Evolutionary conservation across 2,888 invertebrate species (phyloP), one percentile per base, ranked within the genome.

Genomic region (Eupithecia exiguata): DNA sequence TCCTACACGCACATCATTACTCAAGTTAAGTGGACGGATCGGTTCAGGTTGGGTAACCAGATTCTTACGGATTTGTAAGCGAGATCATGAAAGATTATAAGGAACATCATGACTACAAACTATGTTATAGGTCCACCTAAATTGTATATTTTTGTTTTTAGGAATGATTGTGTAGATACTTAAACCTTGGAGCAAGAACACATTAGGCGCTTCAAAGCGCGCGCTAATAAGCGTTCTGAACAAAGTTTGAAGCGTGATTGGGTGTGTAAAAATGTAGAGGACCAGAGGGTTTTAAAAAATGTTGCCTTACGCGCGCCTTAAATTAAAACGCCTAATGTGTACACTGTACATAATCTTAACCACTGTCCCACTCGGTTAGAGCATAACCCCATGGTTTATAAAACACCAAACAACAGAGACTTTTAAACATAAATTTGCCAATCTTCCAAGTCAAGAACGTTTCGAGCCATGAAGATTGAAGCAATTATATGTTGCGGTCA

Each of bases 21-120:
- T 92, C 92, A 92, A 89, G 89, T 89, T 91, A 92, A 92, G 91
- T 92, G 92, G 92, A 91, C 90, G 88, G 89, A 82, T 83, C 86
- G 85, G 88, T 89, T 88, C 87, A 89, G 88, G 89, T 89, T 88
- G 88, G 88, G 89, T 90, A 90, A 92, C 89, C 88, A 88, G 91
- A 89, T 89, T 62, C 87, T 87, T 86, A 84, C 85, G 84, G 83
- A 86, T 82, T 81, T 80, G 79, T 85, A 81, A 80, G 80, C 80
- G 79, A 80, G 81, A 80, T 83, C 84, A 83, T 85, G 81, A 84
- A 84, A 83, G n/a, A 16, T 38, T 65, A n/a, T 30, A 35, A 35
- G 25, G 12, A 58, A 25, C 58, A 58, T 1, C 58, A 58, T 58
- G 25, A 58, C 58, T 58, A 25, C 25, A 25, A 58, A 58, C 14